Conservation (phyloP, 2,113 vertebrate genomes). For the Phodopus roborovskii region DNA sequence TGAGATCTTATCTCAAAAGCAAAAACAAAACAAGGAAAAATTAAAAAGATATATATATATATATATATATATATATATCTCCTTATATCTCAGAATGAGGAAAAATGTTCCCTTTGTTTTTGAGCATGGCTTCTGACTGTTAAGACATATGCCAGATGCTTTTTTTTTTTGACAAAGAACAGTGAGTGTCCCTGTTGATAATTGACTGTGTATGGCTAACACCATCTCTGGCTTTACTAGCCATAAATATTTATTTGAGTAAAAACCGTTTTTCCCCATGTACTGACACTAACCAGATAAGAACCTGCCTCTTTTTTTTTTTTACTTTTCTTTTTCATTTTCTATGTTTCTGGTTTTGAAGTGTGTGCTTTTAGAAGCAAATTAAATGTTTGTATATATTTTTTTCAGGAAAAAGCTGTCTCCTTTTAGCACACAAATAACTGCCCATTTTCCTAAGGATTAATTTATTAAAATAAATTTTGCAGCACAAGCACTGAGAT, state of each 20-base stretch:
- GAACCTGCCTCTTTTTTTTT: not conserved
- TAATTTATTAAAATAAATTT: slow-evolving; percentile 58
- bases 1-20: not conserved
- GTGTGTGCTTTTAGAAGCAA: slow-evolving; percentile 41
- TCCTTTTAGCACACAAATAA: slow-evolving; percentile 66
- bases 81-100: slow-evolving; percentile 41
- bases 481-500: not conserved
- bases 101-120: slow-evolving; percentile 48
- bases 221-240: slow-evolving; percentile 58
- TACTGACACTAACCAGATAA: slow-evolving; percentile 68
- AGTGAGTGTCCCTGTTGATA: slow-evolving; percentile 62
- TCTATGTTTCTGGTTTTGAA: slow-evolving; percentile 45
- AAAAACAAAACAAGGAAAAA: not conserved
- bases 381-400: slow-evolving; percentile 50
- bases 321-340: not conserved
- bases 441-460: slow-evolving; percentile 36
- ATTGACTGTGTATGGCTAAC: slow-evolving; percentile 53
- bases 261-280: not conserved
- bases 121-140: slow-evolving; percentile 49
- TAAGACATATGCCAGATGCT: slow-evolving; percentile 66
- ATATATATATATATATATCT: slow-evolving; percentile 22
- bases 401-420: slow-evolving; percentile 54
- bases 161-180: slow-evolving; percentile 66
- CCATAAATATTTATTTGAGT: slow-evolving; percentile 67
- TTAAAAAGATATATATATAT: not conserved